Base-by-base conservation (phyloP, 2,888 invertebrate species). In the Bellardia bayeri region DNA sequence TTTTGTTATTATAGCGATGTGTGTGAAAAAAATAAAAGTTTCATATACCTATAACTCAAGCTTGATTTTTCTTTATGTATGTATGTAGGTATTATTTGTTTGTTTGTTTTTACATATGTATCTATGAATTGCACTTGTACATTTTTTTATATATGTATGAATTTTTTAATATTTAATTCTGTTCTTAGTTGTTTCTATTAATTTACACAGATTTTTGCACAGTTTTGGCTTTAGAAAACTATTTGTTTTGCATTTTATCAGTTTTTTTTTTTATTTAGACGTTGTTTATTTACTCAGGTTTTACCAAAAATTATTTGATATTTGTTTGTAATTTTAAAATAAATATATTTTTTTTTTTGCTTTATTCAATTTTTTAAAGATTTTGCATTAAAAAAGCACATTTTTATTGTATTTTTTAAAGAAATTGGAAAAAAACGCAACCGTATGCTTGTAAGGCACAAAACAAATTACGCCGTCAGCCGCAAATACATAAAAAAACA, bases 381-480 rank as follows among this genome's bases (percentile, higher is more conserved):
- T 63, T 51, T 30, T 23, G 13, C 23, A 23, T 42, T 63, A 30
- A n/a, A 72, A 23, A 64, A 83, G 68, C 56, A 13, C 6, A 63
- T 49, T 23, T 30, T 3, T 16, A 66, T 64, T 33, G 49, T 51
- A 13, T 40, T 14, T 49, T 68, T 49, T 40, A 3, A 86, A 84
- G 72, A 82, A 84, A 83, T 78, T 72, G 75, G 51, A 71, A 80
- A 85, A 85, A 69, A 89, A 87, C 69, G 85, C 88, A 89, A 85
- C 89, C 89, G 89, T 89, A 86, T 88, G 88, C 87, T 89, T 89
- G 82, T 86, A 89, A 89, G 89, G 89, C 89, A 89, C 89, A 88
- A 89, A 89, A 89, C 87, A 89, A 88, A 89, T 89, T 88, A 88
- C 85, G 88, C 69, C 79, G 84, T 83, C 87, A 71, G 82, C 81